Base-by-base conservation (phyloP, 1,140 invertebrate genomes). In the Heterodera carotae region DNA sequence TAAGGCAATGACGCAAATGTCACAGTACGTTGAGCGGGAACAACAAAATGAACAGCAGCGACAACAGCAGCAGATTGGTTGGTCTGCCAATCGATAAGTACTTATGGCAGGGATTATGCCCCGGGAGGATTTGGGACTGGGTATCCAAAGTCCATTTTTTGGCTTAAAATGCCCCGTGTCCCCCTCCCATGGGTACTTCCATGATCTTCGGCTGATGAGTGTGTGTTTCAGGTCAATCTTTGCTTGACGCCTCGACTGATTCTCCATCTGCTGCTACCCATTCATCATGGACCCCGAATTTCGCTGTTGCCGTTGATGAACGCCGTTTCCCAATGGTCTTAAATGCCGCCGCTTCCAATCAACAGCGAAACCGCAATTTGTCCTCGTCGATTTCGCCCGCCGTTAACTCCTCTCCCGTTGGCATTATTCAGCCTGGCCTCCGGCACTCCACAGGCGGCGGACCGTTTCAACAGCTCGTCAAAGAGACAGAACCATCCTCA, bases 361-460 rank as follows among this genome's bases (percentile, higher is more conserved):
- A 74, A 2, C 71, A 74, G 27, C 71, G 71, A 25, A 64, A 56
- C 22, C 43, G 56, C 27, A 31, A 74, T 34, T 59, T 74, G 34
- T 27, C 71, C 25, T 74, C 71, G 64, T 59, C 71, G 36, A 60
- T 56, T n/a, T 74, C 71, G 0, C 39, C 71, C 27, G 18, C 53
- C 18, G 43, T 56, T 2, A 64, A 39, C 25, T 74, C 71, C 2
- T 56, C 71, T 15, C 25, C 56, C 3, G 22, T 34, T 25, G 59
- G 25, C 43, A 27, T 74, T 27, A 29, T 74, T 43, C 71, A 66
- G 71, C 71, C 71, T 18, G 71, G 27, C 25, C 48, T 36, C 29
- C 6, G n/a, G 10, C 27, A 53, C 43, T 34, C 18, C 48, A 27
- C 29, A 36, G 6, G 29, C 29, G n/a, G 56, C 2, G 10, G 71